These are phyloP conservation scores for Caenorhabditis wallacei DNA, from an alignment of 2,888 invertebrate species.

Conservation along the genomic window DNA sequence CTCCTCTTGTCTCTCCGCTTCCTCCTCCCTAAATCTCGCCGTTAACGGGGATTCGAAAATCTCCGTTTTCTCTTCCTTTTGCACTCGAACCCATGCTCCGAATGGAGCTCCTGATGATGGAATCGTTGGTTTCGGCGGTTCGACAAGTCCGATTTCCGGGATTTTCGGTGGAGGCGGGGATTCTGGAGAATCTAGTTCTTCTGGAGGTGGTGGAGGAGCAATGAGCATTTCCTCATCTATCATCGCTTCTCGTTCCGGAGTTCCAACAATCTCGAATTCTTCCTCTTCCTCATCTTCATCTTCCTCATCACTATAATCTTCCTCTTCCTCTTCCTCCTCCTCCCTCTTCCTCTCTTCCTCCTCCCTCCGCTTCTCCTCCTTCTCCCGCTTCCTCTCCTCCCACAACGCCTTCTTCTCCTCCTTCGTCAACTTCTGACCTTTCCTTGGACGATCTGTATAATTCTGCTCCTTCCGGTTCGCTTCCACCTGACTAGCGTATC, in stretches of 20 bases:
- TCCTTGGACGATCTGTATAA: constrained; percentile 35
- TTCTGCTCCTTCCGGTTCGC: constrained; percentile 58
- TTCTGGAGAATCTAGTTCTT: background rate
- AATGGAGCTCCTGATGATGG: constrained; percentile 36
- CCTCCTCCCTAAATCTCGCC: constrained; percentile 64
- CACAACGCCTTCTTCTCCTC: constrained; percentile 41
- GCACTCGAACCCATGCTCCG: constrained; percentile 67
- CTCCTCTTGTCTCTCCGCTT: constrained; percentile 52
- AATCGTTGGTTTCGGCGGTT: constrained; percentile 10
- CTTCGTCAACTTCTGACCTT: constrained; percentile 46
- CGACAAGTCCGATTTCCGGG: constrained; percentile 11
- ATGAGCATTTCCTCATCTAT: constrained; percentile 22
- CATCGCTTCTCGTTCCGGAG: constrained; percentile 48
- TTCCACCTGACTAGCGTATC: constrained; percentile 37
- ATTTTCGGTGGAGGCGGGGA: constrained; percentile 8
- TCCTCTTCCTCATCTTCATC: constrained; percentile 39
- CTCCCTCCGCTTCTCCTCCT: background rate
- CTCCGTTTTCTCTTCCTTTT: constrained; percentile 59
- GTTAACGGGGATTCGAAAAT: constrained; percentile 68
- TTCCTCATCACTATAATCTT: constrained; percentile 16
- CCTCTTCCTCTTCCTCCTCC: constrained; percentile 9
- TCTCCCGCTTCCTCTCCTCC: constrained; percentile 31
- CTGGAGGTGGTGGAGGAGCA: constrained; percentile 22
- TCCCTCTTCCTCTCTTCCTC: constrained; percentile 1
- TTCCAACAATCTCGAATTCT: constrained; percentile 29